These are phyloP conservation scores for Rhinopomastus cyanomelas DNA, from an alignment of 2,113 vertebrate genomes.

Conservation along the genomic window DNA sequence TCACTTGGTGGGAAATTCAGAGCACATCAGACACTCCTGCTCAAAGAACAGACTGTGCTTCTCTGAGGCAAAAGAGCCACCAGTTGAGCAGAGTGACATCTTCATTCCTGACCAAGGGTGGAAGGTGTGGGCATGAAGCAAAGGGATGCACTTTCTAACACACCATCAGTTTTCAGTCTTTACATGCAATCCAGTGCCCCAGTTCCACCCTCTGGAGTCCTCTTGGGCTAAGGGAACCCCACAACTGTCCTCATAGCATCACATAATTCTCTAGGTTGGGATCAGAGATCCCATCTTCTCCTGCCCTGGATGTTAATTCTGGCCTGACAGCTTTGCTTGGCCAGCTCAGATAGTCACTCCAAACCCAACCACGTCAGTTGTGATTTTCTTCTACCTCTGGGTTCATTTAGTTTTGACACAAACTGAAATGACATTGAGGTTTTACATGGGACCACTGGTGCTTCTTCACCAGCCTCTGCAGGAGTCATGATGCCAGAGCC, in stretches of 20 bases:
- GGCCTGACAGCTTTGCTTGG: slow-evolving; percentile 52
- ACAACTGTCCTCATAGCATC: too few relatives aligned
- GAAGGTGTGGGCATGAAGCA: fast-evolving
- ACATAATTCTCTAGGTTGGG: too few relatives aligned
- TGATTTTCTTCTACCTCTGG: slow-evolving; percentile 23
- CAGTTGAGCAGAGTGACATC: neutral
- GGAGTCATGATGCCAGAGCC: neutral
- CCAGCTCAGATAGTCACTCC: slow-evolving; percentile 29
- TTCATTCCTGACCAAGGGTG: neutral
- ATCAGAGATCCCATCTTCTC: slow-evolving; percentile 43
- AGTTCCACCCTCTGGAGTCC: neutral
- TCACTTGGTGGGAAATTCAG: fast-evolving
- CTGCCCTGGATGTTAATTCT: slow-evolving; percentile 53
- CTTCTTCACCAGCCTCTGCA: neutral
- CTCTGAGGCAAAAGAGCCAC: neutral
- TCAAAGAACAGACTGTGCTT: too few relatives aligned
- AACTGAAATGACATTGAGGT: fast-evolving
- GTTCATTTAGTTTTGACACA: neutral
- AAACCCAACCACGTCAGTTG: slow-evolving; percentile 46
- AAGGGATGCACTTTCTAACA: neutral
- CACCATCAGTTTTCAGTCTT: neutral
- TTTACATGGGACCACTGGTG: neutral
- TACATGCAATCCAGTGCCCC: neutral
- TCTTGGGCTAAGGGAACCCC: neutral
- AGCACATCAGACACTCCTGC: neutral